A percentile compares a stretch with the other conserved stretches of the same genome.
Conservation (phyloP, 2,888 invertebrate species). For the Ochropleura leucogaster region DNA sequence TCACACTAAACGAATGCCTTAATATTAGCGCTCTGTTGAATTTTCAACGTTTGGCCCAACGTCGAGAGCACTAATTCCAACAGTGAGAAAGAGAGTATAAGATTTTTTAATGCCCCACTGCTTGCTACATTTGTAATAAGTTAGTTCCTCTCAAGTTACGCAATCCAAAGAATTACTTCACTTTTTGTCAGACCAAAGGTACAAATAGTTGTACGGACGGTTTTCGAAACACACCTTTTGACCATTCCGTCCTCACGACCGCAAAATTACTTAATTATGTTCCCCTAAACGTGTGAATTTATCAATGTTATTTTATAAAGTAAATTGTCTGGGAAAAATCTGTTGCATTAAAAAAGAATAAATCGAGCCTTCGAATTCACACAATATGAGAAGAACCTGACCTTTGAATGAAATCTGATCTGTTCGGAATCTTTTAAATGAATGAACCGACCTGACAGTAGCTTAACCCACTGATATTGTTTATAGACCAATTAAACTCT, state of each 20-base stretch:
- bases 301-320: conserved; percentile 48
- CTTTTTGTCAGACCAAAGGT: conserved; percentile 38
- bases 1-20: neutral
- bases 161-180: conserved; percentile 26
- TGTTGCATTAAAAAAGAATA: conserved; percentile 36
- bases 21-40: neutral
- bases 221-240: conserved; percentile 36
- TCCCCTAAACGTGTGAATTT: conserved; percentile 53
- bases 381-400: conserved; percentile 27
- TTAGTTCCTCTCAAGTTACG: conserved; percentile 39
- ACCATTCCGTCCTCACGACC: conserved; percentile 53
- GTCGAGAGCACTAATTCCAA: neutral
- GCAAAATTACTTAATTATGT: conserved; percentile 61
- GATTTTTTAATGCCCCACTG: conserved; percentile 30
- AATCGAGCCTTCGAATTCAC: conserved; percentile 35
- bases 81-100: neutral
- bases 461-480: neutral
- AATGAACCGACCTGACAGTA: neutral
- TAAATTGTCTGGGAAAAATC: conserved; percentile 52
- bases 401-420: neutral
- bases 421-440: neutral
- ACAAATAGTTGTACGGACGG: conserved; percentile 28
- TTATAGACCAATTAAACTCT: neutral
- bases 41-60: neutral
- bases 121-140: conserved; percentile 36